phyloP scores from a whole-genome alignment of 2,113 vertebrate genomes.

The cat (Felis catus) region F.catus_Fca126_mat1.0 CM031424.1:59088001-59088500 shows the following conservation, averaged over 20 bases:
- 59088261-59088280: background rate
- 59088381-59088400: constrained; percentile 13
- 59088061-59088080: background rate
- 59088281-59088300: background rate
- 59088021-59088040: background rate
- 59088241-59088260: constrained; percentile 26
- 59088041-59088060: background rate
- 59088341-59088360: background rate
- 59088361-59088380: background rate
- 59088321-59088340: background rate
- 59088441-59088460: constrained; percentile 43
- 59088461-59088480: constrained; percentile 51
- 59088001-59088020: background rate
- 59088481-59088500: constrained; percentile 33
- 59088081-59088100: background rate
- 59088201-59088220: background rate
- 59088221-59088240: background rate
- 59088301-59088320: background rate
- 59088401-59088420: background rate
- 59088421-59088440: constrained; percentile 2
- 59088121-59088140: fast-evolving
- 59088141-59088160: constrained; percentile 51
- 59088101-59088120: background rate
- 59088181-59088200: constrained; percentile 29
- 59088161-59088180: background rate